Evolutionary conservation across 2,797 vertebrate species (phyloP).

Genomic region (Rhinichthys osculus): DNA sequence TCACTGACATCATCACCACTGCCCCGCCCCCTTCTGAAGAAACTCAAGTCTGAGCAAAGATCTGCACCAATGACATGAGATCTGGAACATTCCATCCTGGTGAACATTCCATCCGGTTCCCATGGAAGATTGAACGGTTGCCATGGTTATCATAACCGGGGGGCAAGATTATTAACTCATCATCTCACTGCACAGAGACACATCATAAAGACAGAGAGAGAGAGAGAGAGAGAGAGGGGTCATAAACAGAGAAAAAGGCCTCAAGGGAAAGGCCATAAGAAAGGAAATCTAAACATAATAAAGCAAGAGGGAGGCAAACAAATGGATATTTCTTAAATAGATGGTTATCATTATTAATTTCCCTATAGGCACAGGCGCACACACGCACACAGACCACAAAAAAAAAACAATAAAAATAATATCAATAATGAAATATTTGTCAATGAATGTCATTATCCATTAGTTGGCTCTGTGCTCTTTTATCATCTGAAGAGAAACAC

Average conservation of each 20-base stretch:
- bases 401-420: neutral
- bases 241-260: neutral
- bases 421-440: neutral
- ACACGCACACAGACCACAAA: neutral
- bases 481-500: neutral
- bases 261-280: neutral
- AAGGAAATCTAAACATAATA: neutral
- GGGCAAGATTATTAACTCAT: constrained; percentile 4
- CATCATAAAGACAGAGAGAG: neutral
- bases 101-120: constrained; percentile 46
- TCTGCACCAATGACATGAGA: constrained; percentile 15
- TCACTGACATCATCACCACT: neutral
- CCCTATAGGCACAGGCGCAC: neutral
- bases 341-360: neutral
- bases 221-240: constrained; percentile 8
- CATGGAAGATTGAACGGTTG: constrained; percentile 40
- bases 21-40: neutral
- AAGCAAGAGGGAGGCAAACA: neutral
- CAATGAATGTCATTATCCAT: neutral
- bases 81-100: constrained; percentile 33
- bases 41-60: constrained; percentile 16
- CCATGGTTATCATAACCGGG: constrained; percentile 26
- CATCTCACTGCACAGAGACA: neutral
- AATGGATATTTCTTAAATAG: neutral
- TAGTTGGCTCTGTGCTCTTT: neutral